Percentiles rank a stretch among this genome's conserved stretches.
These are phyloP conservation scores for Sciurus niger DNA, from an alignment of 2,113 vertebrate species.

Conservation along the genomic window DNA sequence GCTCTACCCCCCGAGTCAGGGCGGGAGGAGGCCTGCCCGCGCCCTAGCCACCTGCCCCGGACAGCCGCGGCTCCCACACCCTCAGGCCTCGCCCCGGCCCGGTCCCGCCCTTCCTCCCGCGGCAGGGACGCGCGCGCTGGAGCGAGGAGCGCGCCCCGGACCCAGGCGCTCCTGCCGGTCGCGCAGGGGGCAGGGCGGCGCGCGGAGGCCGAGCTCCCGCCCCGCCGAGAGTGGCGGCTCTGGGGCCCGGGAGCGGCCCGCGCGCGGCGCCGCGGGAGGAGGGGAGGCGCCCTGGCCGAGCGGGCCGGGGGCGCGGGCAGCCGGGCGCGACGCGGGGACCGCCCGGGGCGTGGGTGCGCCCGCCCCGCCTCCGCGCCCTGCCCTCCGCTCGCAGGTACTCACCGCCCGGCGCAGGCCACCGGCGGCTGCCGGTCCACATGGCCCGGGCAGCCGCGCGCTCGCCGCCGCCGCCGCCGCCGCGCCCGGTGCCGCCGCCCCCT, in stretches of 20 bases:
- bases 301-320: background rate
- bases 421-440: conserved; percentile 80
- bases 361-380: background rate
- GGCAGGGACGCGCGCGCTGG: background rate
- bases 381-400: conserved; percentile 73
- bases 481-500: conserved; percentile 25
- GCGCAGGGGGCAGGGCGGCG: background rate
- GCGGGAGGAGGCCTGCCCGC: background rate
- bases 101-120: background rate
- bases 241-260: background rate
- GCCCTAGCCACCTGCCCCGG: background rate
- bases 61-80: background rate
- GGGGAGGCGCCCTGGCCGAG: background rate
- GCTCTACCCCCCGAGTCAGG: background rate
- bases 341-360: conserved; percentile 23
- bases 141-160: background rate
- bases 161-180: background rate
- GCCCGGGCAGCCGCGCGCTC: conserved; percentile 57
- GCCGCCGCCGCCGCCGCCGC: conserved; percentile 50
- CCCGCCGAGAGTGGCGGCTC: background rate
- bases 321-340: background rate
- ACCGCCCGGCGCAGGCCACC: conserved; percentile 82
- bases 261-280: background rate
- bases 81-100: background rate
- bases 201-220: background rate